Evolutionary conservation across 2,113 vertebrate genomes (phyloP), one percentile per base, ranked within the genome.

Genomic region (Gallinago paraguaiae): DNA sequence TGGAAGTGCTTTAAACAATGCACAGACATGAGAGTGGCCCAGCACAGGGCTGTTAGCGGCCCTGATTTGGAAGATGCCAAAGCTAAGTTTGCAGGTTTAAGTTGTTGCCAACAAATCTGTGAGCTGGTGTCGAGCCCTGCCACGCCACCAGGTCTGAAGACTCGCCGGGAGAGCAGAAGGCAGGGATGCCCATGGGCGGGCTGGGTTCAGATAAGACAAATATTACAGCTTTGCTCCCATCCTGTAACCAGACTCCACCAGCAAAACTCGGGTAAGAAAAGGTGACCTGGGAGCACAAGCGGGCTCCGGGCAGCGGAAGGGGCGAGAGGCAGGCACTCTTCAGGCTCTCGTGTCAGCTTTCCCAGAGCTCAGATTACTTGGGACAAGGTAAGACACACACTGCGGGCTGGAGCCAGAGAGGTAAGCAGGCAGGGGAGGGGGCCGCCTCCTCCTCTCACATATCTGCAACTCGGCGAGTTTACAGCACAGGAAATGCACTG

Each of bases 401-500:
- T 86, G 93, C 27, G 0, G 77, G 86, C 92, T 74, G 89, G 90
- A 95, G 96, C 56, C 85, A n/a, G 2, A 0, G 81, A 96, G 92
- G 94, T 96, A 86, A 87, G 83, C 5, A 6, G 28, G 27, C 75
- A 93, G 71, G 77, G 80, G 54, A 86, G 77, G 92, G 82, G 87
- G 88, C 88, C 4, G 6, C 74, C 86, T 92, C 91, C 88, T 93
- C 91, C 95, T 97, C 96, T 97, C 92, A 48, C 64, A 92, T 97
- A 95, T 97, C 97, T 97, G 96, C 94, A 95, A 97, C 88, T 96
- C 85, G 14, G 91, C 74, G 45, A 94, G 94, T 97, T 96, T 97
- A 85, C 94, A 94, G 96, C 94, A 97, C 97, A 98, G 98, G 98
- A 98, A 98, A 93, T 4, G 0, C 91, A 74, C 31, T 33, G 97